Evolutionary conservation across 1,140 invertebrate species (phyloP), one percentile per base, ranked within the genome.

Genomic region (Schlechtendalia chinensis): DNA sequence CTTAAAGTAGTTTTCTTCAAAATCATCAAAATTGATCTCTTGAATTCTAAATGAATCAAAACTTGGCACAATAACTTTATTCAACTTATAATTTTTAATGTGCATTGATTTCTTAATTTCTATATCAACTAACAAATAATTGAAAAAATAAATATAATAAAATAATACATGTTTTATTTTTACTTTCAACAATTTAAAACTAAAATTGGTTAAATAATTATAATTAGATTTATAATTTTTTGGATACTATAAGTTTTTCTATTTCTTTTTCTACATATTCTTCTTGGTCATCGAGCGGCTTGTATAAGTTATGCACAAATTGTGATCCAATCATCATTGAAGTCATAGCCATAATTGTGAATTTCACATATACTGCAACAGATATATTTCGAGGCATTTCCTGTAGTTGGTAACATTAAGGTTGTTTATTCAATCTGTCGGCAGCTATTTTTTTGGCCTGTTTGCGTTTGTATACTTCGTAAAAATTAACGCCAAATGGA

Each of bases 401-500:
- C n/a, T 39, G 8, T 39, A 39, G 8, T 39, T 39, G 8, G 8
- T 39, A 39, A 39, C 32, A 77, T 77, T 61, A 77, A 8, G 5
- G 2, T 45, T 77, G n/a, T 24, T 77, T 14, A 6, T 61, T 77
- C 19, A 59, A 59, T 24, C 32, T 59, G 0, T 24, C 39, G 2
- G 32, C 56, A 24, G 74, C 74, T 56, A 77, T 77, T 77, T 58
- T 27, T 61, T 77, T 59, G n/a, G 74, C 74, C 17, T 61, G 50
- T 47, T 77, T 77, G 0, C 56, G 27, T 61, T 77, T 77, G 17
- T 77, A 77, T 19, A 77, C 74, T 77, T 77, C 74, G 24, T 77
- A 77, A 77, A 77, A 77, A 77, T 77, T 77, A 19, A 77, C 56
- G 47, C 54, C 74, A 39, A 77, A 77, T 1, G 74, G 74, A 47